A percentile compares a stretch with the other conserved stretches of the same genome.
Conservation (phyloP, 2,797 vertebrate genomes). For the Ctenopoma kingsleyae region DNA sequence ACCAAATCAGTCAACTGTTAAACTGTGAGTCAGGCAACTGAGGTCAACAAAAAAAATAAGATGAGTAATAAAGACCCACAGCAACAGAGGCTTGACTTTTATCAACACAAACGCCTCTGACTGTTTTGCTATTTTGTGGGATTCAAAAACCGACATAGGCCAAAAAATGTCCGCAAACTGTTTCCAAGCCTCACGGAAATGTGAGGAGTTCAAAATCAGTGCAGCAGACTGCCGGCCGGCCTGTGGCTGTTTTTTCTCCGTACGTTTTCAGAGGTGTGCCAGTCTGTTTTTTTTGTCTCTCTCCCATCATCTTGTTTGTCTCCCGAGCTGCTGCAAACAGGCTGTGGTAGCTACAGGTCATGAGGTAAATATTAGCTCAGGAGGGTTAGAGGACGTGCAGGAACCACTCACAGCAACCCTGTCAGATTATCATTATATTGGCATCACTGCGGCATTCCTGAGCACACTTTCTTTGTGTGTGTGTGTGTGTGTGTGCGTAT, state of each 20-base stretch:
- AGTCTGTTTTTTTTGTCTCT: conserved; percentile 29
- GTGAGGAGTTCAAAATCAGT: conserved; percentile 56
- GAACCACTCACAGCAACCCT: conserved; percentile 62
- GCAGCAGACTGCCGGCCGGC: conserved; percentile 52
- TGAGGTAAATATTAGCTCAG: conserved; percentile 79
- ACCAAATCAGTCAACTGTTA: conserved; percentile 62
- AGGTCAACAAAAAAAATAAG: conserved; percentile 57
- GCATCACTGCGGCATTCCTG: conserved; percentile 68
- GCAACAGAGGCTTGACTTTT: conserved; percentile 54
- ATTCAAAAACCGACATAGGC: conserved; percentile 31
- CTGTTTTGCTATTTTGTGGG: conserved; percentile 30
- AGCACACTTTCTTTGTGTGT: conserved; percentile 22
- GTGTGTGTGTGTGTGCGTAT: conserved; percentile 22
- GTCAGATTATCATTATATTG: conserved; percentile 79
- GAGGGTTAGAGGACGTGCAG: conserved; percentile 68
- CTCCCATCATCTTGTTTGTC: conserved; percentile 66
- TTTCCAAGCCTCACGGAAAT: conserved; percentile 52
- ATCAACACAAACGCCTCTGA: conserved; percentile 50
- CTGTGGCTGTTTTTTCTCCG: conserved; percentile 43
- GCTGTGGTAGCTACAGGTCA: conserved; percentile 65
- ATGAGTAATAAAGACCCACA: conserved; percentile 51
- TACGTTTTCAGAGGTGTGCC: conserved; percentile 55
- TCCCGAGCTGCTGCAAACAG: conserved; percentile 66
- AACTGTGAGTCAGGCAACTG: conserved; percentile 55
- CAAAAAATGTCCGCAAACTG: conserved; percentile 47